Conservation (phyloP, 2,888 invertebrate species). For the Amphiduros pacificus region DNA sequence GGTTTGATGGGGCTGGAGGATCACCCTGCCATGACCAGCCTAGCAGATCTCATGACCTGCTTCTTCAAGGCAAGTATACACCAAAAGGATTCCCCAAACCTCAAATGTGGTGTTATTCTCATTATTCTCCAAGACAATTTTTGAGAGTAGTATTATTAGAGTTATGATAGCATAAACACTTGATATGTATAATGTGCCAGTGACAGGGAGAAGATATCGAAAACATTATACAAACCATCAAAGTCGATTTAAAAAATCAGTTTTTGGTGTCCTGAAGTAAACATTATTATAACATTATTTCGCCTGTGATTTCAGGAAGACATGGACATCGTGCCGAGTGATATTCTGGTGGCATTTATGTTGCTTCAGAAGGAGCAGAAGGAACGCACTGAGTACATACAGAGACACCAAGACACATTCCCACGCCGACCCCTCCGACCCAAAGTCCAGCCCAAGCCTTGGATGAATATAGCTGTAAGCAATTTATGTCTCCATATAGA, state of each 20-base stretch:
- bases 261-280: no score
- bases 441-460: neutral
- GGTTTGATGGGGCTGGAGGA: conserved; percentile 7
- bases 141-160: no score
- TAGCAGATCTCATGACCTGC: conserved; percentile 2
- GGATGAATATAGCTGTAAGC: neutral
- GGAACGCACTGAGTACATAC: neutral
- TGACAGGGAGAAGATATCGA: no score
- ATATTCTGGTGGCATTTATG: conserved; percentile 22
- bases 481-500: no score
- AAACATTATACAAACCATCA: no score
- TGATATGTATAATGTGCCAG: no score
- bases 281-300: no score
- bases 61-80: conserved; percentile 10
- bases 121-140: no score
- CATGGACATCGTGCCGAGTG: conserved; percentile 19
- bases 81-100: no score
- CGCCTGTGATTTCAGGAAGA: neutral
- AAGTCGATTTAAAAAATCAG: no score
- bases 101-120: no score
- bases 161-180: no score
- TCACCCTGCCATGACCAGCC: conserved; percentile 8
- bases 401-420: neutral
- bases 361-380: conserved; percentile 22
- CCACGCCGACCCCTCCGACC: neutral